phyloP scores from a whole-genome alignment of 2,797 vertebrate genomes.

The Ceryle rudis region DNA sequence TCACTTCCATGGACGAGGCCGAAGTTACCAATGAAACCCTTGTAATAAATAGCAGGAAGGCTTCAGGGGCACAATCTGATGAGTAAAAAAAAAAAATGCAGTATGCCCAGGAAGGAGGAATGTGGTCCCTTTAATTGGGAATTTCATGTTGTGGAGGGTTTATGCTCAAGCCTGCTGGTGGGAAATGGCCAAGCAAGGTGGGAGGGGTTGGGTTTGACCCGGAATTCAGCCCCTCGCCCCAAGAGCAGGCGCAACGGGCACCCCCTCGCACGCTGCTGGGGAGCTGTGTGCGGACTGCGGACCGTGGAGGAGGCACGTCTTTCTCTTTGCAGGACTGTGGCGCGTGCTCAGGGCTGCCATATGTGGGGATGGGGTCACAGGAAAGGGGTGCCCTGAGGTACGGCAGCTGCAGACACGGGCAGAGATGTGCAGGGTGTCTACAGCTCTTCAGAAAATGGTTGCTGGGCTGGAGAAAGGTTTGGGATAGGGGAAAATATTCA shows the following conservation, averaged over 20 bases:
- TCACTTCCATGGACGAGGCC: rapidly evolving
- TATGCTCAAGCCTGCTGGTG: neutral
- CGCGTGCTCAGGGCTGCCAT: neutral
- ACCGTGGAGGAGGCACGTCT: rapidly evolving
- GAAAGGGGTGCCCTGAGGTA: no score
- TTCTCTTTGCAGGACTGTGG: neutral
- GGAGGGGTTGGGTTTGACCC: neutral
- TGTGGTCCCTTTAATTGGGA: neutral
- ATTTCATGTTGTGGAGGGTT: neutral
- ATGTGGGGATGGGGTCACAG: no score
- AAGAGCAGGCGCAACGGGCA: rapidly evolving
- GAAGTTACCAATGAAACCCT: neutral
- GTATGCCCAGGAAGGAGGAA: neutral
- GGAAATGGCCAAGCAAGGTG: neutral
- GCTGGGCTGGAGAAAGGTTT: neutral
- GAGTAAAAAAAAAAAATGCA: neutral
- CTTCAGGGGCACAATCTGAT: neutral
- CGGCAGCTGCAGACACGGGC: neutral
- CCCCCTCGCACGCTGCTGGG: neutral
- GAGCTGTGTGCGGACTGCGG: neutral
- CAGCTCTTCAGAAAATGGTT: neutral
- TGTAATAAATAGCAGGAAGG: neutral
- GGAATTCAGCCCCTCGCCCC: neutral
- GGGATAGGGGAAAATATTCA: neutral
- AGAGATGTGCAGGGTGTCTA: neutral